Percentiles rank a stretch among this genome's conserved stretches.
phyloP scores from a whole-genome alignment of 2,113 vertebrate genomes.

The Prunella himalayana region DNA sequence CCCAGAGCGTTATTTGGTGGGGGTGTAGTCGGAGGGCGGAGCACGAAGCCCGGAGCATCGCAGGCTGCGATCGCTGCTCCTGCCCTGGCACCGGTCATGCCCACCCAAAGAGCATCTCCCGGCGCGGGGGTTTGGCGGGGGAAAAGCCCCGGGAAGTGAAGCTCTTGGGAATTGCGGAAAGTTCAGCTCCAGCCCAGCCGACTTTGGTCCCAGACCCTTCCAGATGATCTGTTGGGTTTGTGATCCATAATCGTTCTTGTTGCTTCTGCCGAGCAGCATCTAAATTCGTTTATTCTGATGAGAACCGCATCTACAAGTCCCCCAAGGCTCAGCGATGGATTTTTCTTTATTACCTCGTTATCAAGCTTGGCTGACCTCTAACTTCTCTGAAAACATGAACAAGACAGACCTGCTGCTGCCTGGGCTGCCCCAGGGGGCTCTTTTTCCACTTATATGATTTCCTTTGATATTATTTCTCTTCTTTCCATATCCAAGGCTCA shows the following conservation, averaged over 20 bases:
- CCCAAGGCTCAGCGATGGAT: slow-evolving; percentile 45
- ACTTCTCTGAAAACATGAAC: slow-evolving; percentile 41
- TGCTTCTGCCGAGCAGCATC: neutral
- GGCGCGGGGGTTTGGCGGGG: rapidly evolving
- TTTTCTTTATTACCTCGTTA: slow-evolving; percentile 59
- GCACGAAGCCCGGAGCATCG: neutral
- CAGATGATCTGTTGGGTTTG: neutral
- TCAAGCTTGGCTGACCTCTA: slow-evolving; percentile 59
- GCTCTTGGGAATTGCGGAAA: neutral
- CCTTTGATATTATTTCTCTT: slow-evolving; percentile 59
- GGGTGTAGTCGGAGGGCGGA: neutral
- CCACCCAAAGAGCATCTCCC: neutral
- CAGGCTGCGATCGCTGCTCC: neutral
- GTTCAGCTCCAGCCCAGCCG: neutral
- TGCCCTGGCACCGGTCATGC: neutral
- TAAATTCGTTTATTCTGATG: slow-evolving; percentile 35
- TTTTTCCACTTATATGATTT: slow-evolving; percentile 67
- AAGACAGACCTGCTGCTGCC: slow-evolving; percentile 46
- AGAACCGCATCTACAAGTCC: neutral
- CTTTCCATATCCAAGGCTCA: slow-evolving; percentile 44
- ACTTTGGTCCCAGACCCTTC: neutral
- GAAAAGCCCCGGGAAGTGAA: neutral
- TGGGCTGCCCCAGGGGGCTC: slow-evolving; percentile 48
- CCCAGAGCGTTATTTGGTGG: neutral
- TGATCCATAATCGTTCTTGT: neutral